Evolutionary conservation across 2,797 vertebrate genomes (phyloP).

Genomic region (Syndactyla subalaris): DNA sequence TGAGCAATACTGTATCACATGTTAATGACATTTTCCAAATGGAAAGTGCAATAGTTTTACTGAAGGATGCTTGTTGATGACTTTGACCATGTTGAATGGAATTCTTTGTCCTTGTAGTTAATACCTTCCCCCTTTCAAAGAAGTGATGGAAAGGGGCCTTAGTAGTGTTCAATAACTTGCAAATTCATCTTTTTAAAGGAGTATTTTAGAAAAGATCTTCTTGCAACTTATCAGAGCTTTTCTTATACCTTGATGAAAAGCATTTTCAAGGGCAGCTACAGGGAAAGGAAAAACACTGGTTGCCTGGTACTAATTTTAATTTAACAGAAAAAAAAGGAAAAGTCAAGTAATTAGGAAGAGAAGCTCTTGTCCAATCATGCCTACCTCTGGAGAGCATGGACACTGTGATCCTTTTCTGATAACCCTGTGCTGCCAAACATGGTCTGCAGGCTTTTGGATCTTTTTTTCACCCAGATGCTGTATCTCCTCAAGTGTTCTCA

Average conservation of each 20-base stretch:
- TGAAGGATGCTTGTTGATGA: background rate
- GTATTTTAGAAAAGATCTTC: background rate
- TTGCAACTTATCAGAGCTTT: background rate
- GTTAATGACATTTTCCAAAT: background rate
- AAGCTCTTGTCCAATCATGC: background rate
- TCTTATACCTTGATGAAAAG: background rate
- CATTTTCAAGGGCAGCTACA: background rate
- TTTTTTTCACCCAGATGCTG: background rate
- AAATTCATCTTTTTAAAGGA: background rate
- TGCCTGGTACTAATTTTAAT: background rate
- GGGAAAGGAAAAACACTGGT: background rate
- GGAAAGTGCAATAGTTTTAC: background rate
- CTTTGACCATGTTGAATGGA: background rate
- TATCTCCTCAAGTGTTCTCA: background rate
- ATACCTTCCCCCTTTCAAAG: background rate
- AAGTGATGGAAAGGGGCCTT: background rate
- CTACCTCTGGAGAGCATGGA: background rate
- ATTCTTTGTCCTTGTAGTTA: background rate
- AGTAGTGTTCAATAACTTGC: background rate
- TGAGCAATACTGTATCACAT: fast-evolving
- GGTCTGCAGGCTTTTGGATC: background rate
- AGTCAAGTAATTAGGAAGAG: background rate
- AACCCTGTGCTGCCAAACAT: background rate
- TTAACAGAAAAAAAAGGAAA: background rate
- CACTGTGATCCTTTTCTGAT: background rate